Evolutionary conservation across 2,113 vertebrate species (phyloP).

Genomic region (Gallinago undulata): DNA sequence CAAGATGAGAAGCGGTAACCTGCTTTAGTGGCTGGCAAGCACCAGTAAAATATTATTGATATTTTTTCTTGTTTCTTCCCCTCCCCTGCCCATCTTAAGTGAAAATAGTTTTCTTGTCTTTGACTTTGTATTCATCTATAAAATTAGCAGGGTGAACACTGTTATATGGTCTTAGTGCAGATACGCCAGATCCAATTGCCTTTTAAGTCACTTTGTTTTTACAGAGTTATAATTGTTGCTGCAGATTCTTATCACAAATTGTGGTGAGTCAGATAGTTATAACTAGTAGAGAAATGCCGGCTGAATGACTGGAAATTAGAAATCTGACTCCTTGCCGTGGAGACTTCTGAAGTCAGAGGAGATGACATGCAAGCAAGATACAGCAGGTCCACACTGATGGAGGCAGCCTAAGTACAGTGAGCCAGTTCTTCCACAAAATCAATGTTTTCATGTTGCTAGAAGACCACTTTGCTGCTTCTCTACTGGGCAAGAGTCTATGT

Average conservation of each 20-base stretch:
- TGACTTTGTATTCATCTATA: background rate
- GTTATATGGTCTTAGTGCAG: background rate
- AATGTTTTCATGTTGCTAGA: background rate
- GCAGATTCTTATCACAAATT: background rate
- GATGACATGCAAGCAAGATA: background rate
- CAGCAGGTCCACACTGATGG: background rate
- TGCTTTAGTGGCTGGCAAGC: background rate
- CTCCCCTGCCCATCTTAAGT: background rate
- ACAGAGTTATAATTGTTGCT: background rate
- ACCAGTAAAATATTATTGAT: background rate
- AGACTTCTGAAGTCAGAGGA: background rate
- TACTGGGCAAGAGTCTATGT: background rate
- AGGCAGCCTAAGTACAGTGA: background rate
- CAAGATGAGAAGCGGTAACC: background rate
- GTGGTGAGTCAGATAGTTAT: background rate
- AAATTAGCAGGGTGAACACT: background rate
- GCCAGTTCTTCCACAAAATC: background rate
- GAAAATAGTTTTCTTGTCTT: background rate
- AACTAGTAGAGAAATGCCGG: background rate
- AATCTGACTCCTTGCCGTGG: background rate
- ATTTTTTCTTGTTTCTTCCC: background rate
- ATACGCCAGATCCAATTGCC: background rate
- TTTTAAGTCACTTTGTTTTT: background rate
- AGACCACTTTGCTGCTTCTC: background rate
- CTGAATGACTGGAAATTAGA: background rate